Base-by-base conservation (phyloP, 2,113 vertebrate genomes). In the Sterna hirundo region DNA sequence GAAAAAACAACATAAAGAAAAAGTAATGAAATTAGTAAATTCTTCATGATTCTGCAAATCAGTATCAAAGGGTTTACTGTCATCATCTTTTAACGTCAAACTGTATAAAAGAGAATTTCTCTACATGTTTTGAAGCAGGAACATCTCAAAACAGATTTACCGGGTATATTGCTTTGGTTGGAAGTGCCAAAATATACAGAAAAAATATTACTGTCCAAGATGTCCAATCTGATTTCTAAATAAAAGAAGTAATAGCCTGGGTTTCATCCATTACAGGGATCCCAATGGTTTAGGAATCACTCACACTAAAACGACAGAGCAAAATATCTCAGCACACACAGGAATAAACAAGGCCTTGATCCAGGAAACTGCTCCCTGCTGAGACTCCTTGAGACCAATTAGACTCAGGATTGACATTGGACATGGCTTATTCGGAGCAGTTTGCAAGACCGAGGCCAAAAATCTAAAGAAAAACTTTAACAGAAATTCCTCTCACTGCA, bases 11-110 rank as follows among this genome's bases (percentile, higher is more conserved):
- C 14, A 60, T 20, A 57, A 89, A 86, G 47, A 64, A 83, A 80
- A 70, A 88, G 68, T 51, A 90, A 81, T 11, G 7, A 83, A 93
- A 77, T 30, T 34, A 66, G 54, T 88, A 93, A 96, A 86, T 86
- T 92, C 79, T 83, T 94, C 68, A 83, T 93, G 68, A 95, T 90
- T 88, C 88, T 88, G 75, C 42, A 94, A 94, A 93, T 90, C 78
- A 83, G 46, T 88, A 91, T 80, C 87, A 90, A 88, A 90, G 71
- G 79, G 46, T 74, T 95, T 93, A 55, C 75, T 94, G 91, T 84
- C 91, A 91, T 74, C 32, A 27, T 74, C 69, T 85, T 83, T 92
- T 90, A 95, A 90, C 2, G 3, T 92, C 94, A 88, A 94, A 85
- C 44, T 14, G 3, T 64, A 85, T 85, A 61, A 94, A 95, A 90